Conservation (phyloP, 2,113 vertebrate genomes). For the Brachyhypopomus occidentalis region DNA sequence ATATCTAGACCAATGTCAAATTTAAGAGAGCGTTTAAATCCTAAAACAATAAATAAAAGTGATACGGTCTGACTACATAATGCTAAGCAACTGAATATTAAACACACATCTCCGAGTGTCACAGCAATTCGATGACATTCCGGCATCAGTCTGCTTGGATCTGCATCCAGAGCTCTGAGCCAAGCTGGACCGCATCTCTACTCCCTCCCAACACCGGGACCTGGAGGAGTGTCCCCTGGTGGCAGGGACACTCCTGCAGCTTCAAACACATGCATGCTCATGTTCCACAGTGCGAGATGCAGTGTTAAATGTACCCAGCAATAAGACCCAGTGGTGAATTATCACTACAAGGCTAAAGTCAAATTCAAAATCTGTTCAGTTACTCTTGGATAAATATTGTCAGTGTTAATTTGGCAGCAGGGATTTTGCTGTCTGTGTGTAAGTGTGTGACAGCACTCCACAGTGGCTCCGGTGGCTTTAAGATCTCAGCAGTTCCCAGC, state of each 20-base stretch:
- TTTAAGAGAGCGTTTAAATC: too few species aligned
- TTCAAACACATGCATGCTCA: too few species aligned
- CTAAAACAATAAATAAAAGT: not conserved
- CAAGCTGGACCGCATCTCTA: not conserved
- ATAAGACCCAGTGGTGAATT: too few species aligned
- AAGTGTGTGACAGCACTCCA: not conserved
- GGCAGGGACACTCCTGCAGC: too few species aligned
- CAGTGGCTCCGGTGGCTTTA: constrained; percentile 35
- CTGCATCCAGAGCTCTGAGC: constrained; percentile 22
- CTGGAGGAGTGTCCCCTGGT: not conserved
- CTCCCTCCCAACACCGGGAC: not conserved
- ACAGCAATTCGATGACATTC: constrained; percentile 44
- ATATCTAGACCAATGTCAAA: too few species aligned
- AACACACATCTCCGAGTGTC: not conserved
- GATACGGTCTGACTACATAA: too few species aligned
- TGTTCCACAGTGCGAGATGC: too few species aligned
- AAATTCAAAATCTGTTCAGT: too few species aligned
- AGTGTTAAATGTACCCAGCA: too few species aligned
- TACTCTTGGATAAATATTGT: too few species aligned
- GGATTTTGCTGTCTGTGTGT: not conserved
- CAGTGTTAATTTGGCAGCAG: too few species aligned
- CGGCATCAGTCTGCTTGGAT: constrained; percentile 39
- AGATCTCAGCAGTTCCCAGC: constrained; percentile 40
- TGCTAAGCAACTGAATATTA: not conserved
- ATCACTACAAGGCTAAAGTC: too few species aligned